Evolutionary conservation across 1,140 invertebrate species (phyloP).

Genomic region (Schlechtendalia chinensis): DNA sequence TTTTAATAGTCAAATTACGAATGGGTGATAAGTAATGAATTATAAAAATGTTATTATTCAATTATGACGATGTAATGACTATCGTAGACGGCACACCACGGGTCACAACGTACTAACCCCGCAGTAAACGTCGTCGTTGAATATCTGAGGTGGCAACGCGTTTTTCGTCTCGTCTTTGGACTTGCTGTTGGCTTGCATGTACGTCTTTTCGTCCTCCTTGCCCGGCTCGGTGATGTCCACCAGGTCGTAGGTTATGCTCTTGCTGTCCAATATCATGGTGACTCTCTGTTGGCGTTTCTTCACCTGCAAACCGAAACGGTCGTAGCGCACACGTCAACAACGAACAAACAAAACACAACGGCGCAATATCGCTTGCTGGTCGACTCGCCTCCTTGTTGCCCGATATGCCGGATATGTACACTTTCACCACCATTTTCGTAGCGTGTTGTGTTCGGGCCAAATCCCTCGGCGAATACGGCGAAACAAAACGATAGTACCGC

Average conservation of each 20-base stretch:
- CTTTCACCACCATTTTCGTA: constrained; percentile 79
- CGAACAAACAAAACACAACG: constrained; percentile 49
- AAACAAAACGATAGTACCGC: not conserved
- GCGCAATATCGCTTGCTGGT: too few species aligned
- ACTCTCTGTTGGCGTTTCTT: constrained; percentile 91
- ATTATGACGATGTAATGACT: too few species aligned
- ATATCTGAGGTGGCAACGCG: constrained; percentile 88
- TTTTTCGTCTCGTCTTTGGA: constrained; percentile 66
- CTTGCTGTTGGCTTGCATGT: constrained; percentile 86
- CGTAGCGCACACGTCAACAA: constrained; percentile 46
- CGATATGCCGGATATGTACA: constrained; percentile 85
- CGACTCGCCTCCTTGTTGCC: constrained; percentile 83
- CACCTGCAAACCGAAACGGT: constrained; percentile 80
- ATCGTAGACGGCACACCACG: too few species aligned
- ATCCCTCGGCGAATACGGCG: not conserved
- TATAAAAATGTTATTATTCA: too few species aligned
- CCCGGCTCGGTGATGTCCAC: constrained; percentile 92
- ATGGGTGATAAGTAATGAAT: too few species aligned
- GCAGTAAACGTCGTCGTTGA: constrained; percentile 88
- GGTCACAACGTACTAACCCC: constrained; percentile 66
- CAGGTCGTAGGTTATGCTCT: constrained; percentile 80
- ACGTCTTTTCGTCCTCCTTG: constrained; percentile 82
- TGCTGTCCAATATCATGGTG: constrained; percentile 86
- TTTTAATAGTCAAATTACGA: too few species aligned
- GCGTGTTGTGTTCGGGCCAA: not conserved